These are phyloP conservation scores for Meloidogyne chitwoodi DNA, from an alignment of 1,140 invertebrate genomes.

Conservation along the genomic window DNA sequence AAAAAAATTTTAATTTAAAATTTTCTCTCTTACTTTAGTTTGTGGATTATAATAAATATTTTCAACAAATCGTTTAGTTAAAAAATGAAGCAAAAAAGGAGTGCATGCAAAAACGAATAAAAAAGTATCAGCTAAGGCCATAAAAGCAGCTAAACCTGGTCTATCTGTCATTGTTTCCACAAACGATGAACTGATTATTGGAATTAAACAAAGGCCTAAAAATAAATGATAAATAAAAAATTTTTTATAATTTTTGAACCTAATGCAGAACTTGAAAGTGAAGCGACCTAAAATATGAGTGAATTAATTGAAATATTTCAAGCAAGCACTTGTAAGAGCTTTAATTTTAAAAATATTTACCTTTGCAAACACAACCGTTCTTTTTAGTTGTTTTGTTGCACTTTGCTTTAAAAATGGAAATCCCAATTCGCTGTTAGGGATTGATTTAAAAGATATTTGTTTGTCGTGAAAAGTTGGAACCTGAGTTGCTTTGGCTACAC, in stretches of 20 bases:
- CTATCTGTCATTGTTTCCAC: conserved; percentile 31
- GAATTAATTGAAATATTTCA: neutral
- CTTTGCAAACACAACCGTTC: conserved; percentile 41
- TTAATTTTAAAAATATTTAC: conserved; percentile 14
- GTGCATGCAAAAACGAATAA: conserved; percentile 42
- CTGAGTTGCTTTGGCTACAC: neutral
- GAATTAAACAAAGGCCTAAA: conserved; percentile 44
- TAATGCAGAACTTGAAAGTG: conserved; percentile 39
- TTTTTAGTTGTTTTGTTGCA: conserved; percentile 33
- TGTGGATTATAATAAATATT: conserved; percentile 46
- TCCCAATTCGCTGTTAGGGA: conserved; percentile 40
- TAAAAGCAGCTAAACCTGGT: conserved; percentile 35
- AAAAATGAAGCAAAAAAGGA: conserved; percentile 44
- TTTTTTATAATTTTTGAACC: conserved; percentile 1
- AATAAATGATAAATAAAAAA: neutral
- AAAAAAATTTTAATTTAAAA: conserved; percentile 5
- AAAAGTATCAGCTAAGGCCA: conserved; percentile 43
- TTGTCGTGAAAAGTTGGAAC: neutral
- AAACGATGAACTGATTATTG: conserved; percentile 31
- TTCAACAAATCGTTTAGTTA: conserved; percentile 46
- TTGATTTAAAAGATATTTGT: conserved; percentile 33
- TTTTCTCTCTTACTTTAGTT: conserved; percentile 24
- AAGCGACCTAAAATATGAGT: conserved; percentile 39
- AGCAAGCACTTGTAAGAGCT: neutral
- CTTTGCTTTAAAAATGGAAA: conserved; percentile 40